Conservation (phyloP, 2,113 vertebrate species). For the Cepphus grylle region DNA sequence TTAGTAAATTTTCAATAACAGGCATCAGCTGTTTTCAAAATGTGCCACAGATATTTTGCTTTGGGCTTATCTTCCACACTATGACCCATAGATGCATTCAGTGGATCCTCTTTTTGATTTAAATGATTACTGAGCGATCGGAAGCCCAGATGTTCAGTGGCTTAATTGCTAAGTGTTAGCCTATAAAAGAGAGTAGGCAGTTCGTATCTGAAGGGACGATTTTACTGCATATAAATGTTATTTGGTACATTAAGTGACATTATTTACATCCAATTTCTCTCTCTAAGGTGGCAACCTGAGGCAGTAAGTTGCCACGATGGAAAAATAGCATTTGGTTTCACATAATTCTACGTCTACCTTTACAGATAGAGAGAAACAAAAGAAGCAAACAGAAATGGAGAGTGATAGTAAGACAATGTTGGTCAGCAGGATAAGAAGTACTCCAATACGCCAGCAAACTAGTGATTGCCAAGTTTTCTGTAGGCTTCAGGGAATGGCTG, state of each 20-base stretch:
- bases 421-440: not conserved
- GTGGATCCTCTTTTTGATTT: slow-evolving; percentile 42
- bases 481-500: not conserved
- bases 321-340: not conserved
- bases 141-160: slow-evolving; percentile 54
- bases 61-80: slow-evolving; percentile 30
- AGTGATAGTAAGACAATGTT: not conserved
- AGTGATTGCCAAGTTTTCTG: not conserved
- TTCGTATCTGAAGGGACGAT: slow-evolving; percentile 36
- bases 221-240: slow-evolving; percentile 41
- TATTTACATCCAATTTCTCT: slow-evolving; percentile 49
- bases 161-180: slow-evolving; percentile 41
- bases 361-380: not conserved
- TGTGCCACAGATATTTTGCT: slow-evolving; percentile 45
- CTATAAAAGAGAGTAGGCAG: slow-evolving; percentile 40
- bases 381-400: not conserved
- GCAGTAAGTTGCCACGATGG: not conserved
- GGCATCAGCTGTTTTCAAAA: slow-evolving; percentile 55
- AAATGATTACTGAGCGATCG: slow-evolving; percentile 18
- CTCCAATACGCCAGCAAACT: not conserved
- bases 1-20: slow-evolving; percentile 55
- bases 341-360: not conserved
- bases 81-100: slow-evolving; percentile 39
- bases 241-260: slow-evolving; percentile 43
- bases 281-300: slow-evolving; percentile 6